Conservation (phyloP, 2,113 vertebrate genomes). For the Larimichthys crocea region DNA sequence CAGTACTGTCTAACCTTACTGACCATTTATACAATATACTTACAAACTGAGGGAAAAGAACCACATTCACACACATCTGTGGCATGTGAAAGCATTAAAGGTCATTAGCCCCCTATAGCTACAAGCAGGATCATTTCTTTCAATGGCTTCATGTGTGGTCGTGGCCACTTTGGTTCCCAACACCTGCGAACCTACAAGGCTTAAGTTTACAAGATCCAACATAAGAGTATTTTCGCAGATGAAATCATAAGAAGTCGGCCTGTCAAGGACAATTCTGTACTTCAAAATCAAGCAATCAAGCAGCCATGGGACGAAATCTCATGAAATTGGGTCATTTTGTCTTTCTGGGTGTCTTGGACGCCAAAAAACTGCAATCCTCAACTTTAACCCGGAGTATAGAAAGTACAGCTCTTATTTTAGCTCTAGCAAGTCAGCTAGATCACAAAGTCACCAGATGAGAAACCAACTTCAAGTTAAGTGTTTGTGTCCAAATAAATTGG, state of each 20-base stretch:
- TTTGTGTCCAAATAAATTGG: too few relatives aligned
- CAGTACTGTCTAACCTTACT: too few relatives aligned
- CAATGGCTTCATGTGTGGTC: conserved; percentile 3
- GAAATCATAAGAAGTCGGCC: background rate
- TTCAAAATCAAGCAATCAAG: background rate
- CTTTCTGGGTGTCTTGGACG: too few relatives aligned
- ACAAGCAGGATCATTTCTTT: background rate
- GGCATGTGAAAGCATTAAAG: conserved; percentile 21
- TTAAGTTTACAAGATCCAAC: conserved; percentile 26
- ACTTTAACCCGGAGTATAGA: background rate
- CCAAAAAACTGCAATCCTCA: background rate
- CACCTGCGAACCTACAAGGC: background rate
- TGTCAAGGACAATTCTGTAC: background rate
- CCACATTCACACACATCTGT: background rate
- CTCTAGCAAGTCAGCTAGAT: too few relatives aligned
- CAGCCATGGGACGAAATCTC: too few relatives aligned
- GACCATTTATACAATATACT: background rate
- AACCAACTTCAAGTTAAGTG: too few relatives aligned
- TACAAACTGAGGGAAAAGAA: background rate
- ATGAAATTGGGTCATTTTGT: too few relatives aligned
- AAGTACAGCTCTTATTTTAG: background rate
- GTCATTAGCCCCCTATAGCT: background rate
- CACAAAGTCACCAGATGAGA: too few relatives aligned
- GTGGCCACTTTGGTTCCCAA: background rate
- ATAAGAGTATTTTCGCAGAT: background rate